Evolutionary conservation across 2,797 vertebrate genomes (phyloP), one percentile per base, ranked within the genome.

Genomic region (Enteromius fasciolatus): DNA sequence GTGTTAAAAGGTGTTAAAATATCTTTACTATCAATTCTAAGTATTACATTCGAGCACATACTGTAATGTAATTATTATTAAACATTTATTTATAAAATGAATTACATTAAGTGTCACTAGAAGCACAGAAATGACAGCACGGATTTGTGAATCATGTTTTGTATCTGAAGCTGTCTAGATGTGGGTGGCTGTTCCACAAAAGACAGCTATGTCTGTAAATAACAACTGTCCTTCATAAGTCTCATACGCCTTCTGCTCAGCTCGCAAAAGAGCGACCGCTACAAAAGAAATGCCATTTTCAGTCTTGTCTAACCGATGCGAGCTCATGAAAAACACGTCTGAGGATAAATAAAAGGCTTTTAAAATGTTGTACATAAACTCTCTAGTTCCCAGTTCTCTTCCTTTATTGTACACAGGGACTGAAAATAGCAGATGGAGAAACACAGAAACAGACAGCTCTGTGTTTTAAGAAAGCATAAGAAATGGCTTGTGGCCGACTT

Each of bases 361-460:
- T 85, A 87, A 87, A 87, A 87, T 74, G 88, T 88, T 82, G 74
- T 73, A 82, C 48, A 69, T 87, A 89, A 89, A 91, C 87, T 69
- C 82, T 81, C 57, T 85, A 82, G 14, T 77, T 85, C 66, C 72
- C 63, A 39, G 14, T 69, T 82, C 87, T 88, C 83, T 50, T 82
- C 88, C 78, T 90, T 88, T 87, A 82, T 66, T 72, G 28, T 67
- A 89, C 91, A 89, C 85, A 78, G 80, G 59, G 77, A 85, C 89
- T 91, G 87, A 90, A 92, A 90, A 92, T 88, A 92, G 89, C 90
- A 89, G 90, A 93, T 82, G 88, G 90, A 91, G 86, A 87, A 90
- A 91, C 84, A 90, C 87, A 83, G 70, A 76, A 87, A 86, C 80
- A 90, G 90, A 90, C 89, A 87, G 86, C 74, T 76, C 81, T 11